Evolutionary conservation across 2,113 vertebrate species (phyloP).

Genomic region (Rissa tridactyla): DNA sequence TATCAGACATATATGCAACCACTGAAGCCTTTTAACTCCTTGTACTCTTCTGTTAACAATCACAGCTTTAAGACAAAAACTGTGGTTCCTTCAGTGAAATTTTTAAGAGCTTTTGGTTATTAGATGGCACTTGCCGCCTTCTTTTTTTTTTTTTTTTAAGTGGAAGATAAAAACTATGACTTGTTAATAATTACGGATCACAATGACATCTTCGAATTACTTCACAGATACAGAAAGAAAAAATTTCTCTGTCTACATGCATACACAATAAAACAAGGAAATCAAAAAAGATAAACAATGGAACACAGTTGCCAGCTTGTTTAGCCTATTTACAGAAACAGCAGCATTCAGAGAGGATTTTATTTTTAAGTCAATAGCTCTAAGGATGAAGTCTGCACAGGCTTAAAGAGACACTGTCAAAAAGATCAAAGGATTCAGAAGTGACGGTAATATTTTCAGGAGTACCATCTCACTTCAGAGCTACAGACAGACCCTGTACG

Average conservation of each 20-base stretch:
- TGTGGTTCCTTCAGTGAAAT: neutral
- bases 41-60: neutral
- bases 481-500: neutral
- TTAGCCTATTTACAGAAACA: constrained; percentile 52
- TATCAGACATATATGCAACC: neutral
- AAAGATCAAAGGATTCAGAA: constrained; percentile 46
- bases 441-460: neutral
- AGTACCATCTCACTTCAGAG: constrained; percentile 21
- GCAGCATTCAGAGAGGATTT: neutral
- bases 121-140: neutral
- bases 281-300: neutral
- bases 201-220: neutral
- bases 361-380: constrained; percentile 51
- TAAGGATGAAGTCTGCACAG: constrained; percentile 21
- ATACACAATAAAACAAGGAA: neutral
- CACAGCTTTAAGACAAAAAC: neutral
- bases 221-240: neutral
- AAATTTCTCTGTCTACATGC: neutral
- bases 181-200: neutral
- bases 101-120: neutral
- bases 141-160: neutral
- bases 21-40: neutral
- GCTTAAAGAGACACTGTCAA: constrained; percentile 33
- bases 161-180: neutral
- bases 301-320: constrained; percentile 36